Conservation (phyloP, 2,113 vertebrate species). For the Pithys albifrons region DNA sequence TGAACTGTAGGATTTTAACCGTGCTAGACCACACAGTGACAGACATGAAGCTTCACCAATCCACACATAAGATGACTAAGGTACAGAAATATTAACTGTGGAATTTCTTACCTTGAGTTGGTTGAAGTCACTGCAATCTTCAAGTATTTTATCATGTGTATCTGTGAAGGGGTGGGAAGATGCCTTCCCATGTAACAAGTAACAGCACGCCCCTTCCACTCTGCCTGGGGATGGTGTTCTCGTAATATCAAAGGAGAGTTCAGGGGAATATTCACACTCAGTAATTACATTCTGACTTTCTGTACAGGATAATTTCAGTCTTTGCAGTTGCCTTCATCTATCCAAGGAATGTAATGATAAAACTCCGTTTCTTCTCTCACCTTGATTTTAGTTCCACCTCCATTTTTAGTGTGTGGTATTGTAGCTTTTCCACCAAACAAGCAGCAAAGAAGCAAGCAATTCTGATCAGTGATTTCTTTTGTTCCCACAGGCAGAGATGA, state of each 20-base stretch:
- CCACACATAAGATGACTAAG: background rate
- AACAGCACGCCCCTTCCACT: background rate
- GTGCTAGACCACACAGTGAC: background rate
- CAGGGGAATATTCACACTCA: background rate
- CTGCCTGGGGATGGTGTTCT: slow-evolving; percentile 12
- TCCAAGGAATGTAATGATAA: background rate
- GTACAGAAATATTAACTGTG: background rate
- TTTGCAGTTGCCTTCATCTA: background rate
- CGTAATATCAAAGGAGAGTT: slow-evolving; percentile 40
- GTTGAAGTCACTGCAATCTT: slow-evolving; percentile 32
- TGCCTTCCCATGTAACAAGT: background rate
- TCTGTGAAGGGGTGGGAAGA: background rate
- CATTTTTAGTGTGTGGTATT: background rate
- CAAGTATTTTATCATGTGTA: background rate
- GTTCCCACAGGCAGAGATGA: slow-evolving; percentile 56
- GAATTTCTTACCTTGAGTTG: background rate
- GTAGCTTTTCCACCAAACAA: background rate
- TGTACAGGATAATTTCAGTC: background rate
- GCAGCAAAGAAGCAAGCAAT: background rate
- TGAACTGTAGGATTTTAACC: background rate
- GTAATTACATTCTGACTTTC: background rate
- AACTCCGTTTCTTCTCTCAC: background rate
- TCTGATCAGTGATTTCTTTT: background rate
- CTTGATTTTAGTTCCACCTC: background rate
- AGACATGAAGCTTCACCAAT: background rate